Percentiles rank a stretch among this genome's conserved stretches.
phyloP scores from a whole-genome alignment of 2,888 invertebrate species.

The Hartigia nigra region DNA sequence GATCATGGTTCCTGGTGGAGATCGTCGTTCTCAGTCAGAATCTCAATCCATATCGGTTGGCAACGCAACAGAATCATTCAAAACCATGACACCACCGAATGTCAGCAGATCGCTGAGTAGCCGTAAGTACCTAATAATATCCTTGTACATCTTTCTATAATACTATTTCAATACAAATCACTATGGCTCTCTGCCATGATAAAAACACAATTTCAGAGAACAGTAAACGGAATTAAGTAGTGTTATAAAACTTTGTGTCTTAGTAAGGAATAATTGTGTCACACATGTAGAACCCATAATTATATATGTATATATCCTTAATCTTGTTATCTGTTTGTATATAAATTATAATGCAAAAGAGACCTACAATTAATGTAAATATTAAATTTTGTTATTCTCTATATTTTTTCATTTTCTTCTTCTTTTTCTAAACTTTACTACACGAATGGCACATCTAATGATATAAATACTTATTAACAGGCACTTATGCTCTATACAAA shows the following conservation, averaged over 20 bases:
- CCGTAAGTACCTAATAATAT: slow-evolving; percentile 46
- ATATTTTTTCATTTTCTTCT: background rate
- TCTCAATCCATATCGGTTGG: slow-evolving; percentile 52
- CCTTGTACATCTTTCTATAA: background rate
- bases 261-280: background rate
- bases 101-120: slow-evolving; percentile 58
- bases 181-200: background rate
- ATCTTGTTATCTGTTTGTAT: background rate
- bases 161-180: background rate
- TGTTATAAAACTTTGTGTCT: background rate
- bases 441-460: background rate
- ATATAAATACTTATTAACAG: background rate
- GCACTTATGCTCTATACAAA: background rate
- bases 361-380: background rate
- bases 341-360: background rate
- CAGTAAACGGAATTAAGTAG: background rate
- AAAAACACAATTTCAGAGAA: background rate
- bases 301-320: background rate
- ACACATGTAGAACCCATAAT: background rate
- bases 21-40: slow-evolving; percentile 49
- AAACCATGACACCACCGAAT: slow-evolving; percentile 56
- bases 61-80: slow-evolving; percentile 47
- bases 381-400: background rate
- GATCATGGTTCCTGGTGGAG: slow-evolving; percentile 60
- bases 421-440: background rate